These are phyloP conservation scores for Leptopilina myrica DNA, from an alignment of 2,888 invertebrate genomes.

Conservation along the genomic window DNA sequence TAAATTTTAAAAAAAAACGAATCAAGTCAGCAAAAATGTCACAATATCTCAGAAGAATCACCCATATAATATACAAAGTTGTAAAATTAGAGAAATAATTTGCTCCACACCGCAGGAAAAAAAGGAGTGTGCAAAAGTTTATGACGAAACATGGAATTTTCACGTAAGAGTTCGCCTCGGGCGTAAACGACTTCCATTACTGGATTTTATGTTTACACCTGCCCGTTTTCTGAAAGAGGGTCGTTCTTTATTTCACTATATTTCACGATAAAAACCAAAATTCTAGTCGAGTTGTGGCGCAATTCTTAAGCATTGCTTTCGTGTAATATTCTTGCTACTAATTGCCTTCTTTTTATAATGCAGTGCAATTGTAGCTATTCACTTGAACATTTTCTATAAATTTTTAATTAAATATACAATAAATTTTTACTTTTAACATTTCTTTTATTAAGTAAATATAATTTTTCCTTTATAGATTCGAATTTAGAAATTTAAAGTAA, in stretches of 20 bases:
- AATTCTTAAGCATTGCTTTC: background rate
- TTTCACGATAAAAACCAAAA: constrained; percentile 1
- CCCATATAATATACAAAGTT: background rate
- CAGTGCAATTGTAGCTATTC: background rate
- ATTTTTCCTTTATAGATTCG: no score
- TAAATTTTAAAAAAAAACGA: no score
- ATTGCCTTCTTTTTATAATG: background rate
- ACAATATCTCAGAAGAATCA: no score
- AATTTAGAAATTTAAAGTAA: no score
- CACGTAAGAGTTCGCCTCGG: background rate
- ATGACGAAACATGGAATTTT: background rate
- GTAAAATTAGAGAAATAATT: constrained; percentile 21
- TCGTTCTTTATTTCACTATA: background rate
- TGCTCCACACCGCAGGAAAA: background rate
- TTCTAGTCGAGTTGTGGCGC: background rate
- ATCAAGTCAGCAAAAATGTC: no score
- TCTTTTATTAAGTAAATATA: no score
- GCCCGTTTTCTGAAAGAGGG: constrained; percentile 7
- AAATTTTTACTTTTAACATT: no score
- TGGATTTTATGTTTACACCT: constrained; percentile 20
- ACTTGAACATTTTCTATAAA: background rate
- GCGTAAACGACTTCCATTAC: constrained; percentile 12
- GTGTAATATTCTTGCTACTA: constrained; percentile 1
- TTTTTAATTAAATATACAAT: no score
- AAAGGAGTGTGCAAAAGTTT: background rate